A percentile compares a stretch with the other conserved stretches of the same genome.
Conservation (phyloP, 2,797 vertebrate species). For the Novumbra hubbsi region DNA sequence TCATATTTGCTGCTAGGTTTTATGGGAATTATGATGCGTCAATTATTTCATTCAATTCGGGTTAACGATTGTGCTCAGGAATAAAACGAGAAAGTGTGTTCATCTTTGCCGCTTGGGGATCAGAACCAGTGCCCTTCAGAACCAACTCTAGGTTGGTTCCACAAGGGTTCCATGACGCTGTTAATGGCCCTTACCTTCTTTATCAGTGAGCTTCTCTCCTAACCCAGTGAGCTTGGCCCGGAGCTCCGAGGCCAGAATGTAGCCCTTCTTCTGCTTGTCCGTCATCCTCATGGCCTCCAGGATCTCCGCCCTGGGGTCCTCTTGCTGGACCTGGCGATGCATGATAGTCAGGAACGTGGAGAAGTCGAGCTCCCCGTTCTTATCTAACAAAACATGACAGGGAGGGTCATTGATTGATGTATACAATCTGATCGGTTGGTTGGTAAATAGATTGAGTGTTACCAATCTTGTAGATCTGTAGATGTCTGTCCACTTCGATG, state of each 20-base stretch:
- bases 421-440: background rate
- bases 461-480: conserved; percentile 79
- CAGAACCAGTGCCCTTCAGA: no score
- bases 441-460: conserved; percentile 32
- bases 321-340: conserved; percentile 83
- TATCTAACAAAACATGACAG: conserved; percentile 57
- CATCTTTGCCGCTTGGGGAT: no score
- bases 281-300: conserved; percentile 80
- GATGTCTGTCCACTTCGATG: conserved; percentile 76
- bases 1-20: no score
- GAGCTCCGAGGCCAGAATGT: conserved; percentile 73
- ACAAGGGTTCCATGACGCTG: no score
- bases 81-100: no score
- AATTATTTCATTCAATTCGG: no score
- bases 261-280: conserved; percentile 78
- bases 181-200: conserved; percentile 74
- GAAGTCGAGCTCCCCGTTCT: conserved; percentile 80
- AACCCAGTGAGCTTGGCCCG: conserved; percentile 76
- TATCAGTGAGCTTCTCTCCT: conserved; percentile 80
- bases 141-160: no score
- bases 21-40: no score
- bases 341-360: conserved; percentile 86
- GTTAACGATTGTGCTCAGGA: no score
- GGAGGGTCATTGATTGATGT: background rate
- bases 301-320: conserved; percentile 82